Conservation (phyloP, 2,888 invertebrate genomes). For the Cephus pulcher region DNA sequence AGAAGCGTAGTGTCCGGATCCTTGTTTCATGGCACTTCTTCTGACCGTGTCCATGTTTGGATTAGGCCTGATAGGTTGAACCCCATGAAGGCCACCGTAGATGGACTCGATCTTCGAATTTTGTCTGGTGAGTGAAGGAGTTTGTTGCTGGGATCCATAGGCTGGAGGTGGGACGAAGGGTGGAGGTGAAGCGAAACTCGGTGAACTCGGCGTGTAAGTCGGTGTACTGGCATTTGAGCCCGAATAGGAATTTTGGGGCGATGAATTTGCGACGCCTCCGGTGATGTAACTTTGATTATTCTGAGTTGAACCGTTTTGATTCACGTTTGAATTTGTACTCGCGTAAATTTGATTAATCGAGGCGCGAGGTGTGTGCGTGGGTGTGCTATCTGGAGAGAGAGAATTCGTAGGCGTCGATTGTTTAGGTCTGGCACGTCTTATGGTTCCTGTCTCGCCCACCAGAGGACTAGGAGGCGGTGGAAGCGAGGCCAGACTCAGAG, state of each 20-base stretch:
- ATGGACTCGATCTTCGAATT: constrained; percentile 53
- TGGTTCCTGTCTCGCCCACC: constrained; percentile 66
- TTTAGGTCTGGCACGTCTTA: constrained; percentile 65
- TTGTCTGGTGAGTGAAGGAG: constrained; percentile 45
- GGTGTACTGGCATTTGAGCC: constrained; percentile 57
- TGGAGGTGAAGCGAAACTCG: constrained; percentile 48
- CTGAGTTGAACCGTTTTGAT: constrained; percentile 51
- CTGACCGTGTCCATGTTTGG: constrained; percentile 61
- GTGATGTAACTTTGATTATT: constrained; percentile 34
- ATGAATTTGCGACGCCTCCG: constrained; percentile 46
- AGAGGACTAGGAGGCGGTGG: constrained; percentile 80
- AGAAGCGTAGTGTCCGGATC: constrained; percentile 54
- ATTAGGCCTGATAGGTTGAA: constrained; percentile 51
- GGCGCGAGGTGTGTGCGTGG: constrained; percentile 62
- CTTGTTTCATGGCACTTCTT: constrained; percentile 60
- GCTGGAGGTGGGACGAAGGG: constrained; percentile 52
- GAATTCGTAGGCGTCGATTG: constrained; percentile 65
- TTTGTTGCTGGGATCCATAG: constrained; percentile 49
- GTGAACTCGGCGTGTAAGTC: constrained; percentile 53
- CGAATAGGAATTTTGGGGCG: constrained; percentile 58
- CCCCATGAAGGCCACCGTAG: constrained; percentile 41
- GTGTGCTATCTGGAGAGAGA: constrained; percentile 64
- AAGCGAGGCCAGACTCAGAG: constrained; percentile 76
- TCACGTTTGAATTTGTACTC: constrained; percentile 55
- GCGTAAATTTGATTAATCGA: constrained; percentile 41